Percentiles rank a stretch among this genome's conserved stretches.
These are phyloP conservation scores for Myrmecophaga tridactyla DNA, from an alignment of 2,113 vertebrate genomes.

Conservation along the genomic window DNA sequence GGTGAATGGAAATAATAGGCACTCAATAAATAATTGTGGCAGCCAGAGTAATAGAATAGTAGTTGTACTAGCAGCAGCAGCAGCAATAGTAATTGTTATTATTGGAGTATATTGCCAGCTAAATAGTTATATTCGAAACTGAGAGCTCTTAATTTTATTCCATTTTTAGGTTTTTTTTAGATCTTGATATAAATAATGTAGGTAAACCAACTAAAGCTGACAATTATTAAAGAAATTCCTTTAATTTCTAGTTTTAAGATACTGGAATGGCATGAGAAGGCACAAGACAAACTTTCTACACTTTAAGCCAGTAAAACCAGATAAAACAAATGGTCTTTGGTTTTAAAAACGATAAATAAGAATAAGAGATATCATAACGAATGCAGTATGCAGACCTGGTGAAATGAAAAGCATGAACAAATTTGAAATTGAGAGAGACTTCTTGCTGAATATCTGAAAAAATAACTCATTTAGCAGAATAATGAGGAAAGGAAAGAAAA, in stretches of 20 bases:
- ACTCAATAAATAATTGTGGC: not conserved
- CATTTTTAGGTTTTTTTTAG: not conserved
- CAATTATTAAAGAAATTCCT: not conserved
- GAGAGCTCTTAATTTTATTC: not conserved
- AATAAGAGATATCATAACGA: not conserved
- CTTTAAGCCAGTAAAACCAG: not conserved
- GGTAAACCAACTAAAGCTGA: not conserved
- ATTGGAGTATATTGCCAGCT: not conserved
- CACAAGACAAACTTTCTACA: not conserved
- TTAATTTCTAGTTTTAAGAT: not conserved
- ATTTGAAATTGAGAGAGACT: not conserved
- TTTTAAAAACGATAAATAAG: conserved; percentile 22
- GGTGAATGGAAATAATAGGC: not conserved
- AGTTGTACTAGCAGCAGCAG: not conserved
- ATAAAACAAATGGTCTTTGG: not conserved
- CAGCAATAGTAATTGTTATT: not conserved
- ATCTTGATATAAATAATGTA: not conserved
- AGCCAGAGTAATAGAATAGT: not conserved
- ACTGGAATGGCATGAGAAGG: not conserved
- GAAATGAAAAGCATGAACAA: conserved; percentile 31
- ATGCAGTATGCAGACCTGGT: not conserved
- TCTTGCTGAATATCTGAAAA: conserved; percentile 1
- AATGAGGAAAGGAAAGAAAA: conserved; percentile 70
- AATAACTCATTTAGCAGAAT: conserved; percentile 7
- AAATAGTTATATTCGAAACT: not conserved